A percentile compares a stretch with the other conserved stretches of the same genome.
phyloP scores from a whole-genome alignment of 37 sponge, comb jelly and placozoan genomes.

The Cladorhizidae sp. region DNA sequence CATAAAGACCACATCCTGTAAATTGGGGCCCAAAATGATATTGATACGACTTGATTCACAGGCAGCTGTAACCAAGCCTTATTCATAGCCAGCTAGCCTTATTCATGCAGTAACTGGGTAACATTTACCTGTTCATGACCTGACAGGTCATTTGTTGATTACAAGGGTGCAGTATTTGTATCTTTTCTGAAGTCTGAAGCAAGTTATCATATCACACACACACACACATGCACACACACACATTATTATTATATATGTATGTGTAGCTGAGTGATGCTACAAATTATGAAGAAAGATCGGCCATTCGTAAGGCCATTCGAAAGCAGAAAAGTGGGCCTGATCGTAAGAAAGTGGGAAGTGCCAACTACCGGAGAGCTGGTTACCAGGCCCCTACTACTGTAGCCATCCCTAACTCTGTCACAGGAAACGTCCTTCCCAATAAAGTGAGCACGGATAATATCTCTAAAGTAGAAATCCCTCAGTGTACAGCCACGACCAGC shows the following conservation, averaged over 20 bases:
- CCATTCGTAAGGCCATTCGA: constrained; percentile 60
- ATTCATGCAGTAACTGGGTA: too few relatives aligned
- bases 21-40: too few relatives aligned
- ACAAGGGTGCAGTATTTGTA: too few relatives aligned
- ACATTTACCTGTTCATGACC: too few relatives aligned
- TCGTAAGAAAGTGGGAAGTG: constrained; percentile 31
- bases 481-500: constrained; percentile 14
- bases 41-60: background rate
- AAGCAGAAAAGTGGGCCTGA: constrained; percentile 23
- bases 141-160: too few relatives aligned
- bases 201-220: too few relatives aligned
- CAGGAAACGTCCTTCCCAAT: constrained; percentile 54
- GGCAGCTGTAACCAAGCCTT: too few relatives aligned
- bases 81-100: too few relatives aligned
- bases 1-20: too few relatives aligned
- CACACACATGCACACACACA: too few relatives aligned
- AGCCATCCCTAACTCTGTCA: constrained; percentile 69
- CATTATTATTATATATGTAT: background rate
- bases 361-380: constrained; percentile 67
- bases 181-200: too few relatives aligned
- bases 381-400: constrained; percentile 54
- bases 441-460: constrained; percentile 18
- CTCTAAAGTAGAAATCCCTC: constrained; percentile 21
- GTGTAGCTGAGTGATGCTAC: constrained; percentile 62
- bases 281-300: constrained; percentile 66